A percentile compares a stretch with the other conserved stretches of the same genome.
Evolutionary conservation across 2,888 invertebrate species (phyloP).

Genomic region (Hesperia comma): DNA sequence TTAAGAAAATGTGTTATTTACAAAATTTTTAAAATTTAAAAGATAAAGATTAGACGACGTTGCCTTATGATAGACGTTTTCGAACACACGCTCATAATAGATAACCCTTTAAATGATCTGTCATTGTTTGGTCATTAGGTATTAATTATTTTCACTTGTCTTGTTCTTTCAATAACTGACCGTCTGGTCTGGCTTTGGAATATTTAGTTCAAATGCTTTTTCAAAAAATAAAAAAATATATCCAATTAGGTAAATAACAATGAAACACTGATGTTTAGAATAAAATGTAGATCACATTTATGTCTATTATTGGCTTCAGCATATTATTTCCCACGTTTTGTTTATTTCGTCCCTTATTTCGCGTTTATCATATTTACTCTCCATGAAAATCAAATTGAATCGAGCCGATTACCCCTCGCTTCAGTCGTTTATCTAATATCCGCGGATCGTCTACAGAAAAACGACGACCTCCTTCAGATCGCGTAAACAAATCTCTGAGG

Average conservation of each 20-base stretch:
- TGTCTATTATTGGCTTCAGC: constrained; percentile 7
- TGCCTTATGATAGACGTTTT: constrained; percentile 38
- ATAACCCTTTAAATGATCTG: constrained; percentile 47
- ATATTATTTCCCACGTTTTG: constrained; percentile 5
- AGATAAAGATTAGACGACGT: too few relatives aligned
- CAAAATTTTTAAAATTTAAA: too few relatives aligned
- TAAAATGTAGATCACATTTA: constrained; percentile 21
- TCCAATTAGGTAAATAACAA: constrained; percentile 15
- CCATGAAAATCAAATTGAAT: constrained; percentile 54
- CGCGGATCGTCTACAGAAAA: constrained; percentile 61
- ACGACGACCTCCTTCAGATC: constrained; percentile 61
- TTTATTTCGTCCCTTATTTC: constrained; percentile 12
- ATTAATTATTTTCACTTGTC: constrained; percentile 11
- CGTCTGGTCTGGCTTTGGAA: constrained; percentile 29
- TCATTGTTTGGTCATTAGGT: constrained; percentile 40
- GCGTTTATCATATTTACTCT: constrained; percentile 41
- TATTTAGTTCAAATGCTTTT: not conserved
- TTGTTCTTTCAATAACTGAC: constrained; percentile 35
- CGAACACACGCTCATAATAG: constrained; percentile 54
- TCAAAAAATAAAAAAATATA: not conserved
- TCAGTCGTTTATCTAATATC: constrained; percentile 66
- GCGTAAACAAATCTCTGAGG: constrained; percentile 79
- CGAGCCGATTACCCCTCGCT: constrained; percentile 56
- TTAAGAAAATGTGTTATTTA: too few relatives aligned
- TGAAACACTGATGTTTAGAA: constrained; percentile 8